Percentiles rank a stretch among this genome's conserved stretches.
Conservation (phyloP, 92 coral and sea anemone genomes). For the Nematostella vectensis region DNA sequence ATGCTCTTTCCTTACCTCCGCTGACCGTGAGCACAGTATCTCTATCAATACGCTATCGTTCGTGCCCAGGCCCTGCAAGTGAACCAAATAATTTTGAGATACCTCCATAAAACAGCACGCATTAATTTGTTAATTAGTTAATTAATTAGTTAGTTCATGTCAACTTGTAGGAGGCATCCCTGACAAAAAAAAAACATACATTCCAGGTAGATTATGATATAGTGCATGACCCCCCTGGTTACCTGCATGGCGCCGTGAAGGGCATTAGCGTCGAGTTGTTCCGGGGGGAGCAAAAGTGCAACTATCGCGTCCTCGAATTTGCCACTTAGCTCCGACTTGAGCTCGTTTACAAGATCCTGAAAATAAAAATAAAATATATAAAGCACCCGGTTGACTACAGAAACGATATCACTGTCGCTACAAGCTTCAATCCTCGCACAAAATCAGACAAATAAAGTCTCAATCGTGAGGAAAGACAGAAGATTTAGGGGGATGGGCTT, state of each 20-base stretch:
- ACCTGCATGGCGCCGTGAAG: slow-evolving; percentile 78
- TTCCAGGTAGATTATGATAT: no score
- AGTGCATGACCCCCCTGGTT: no score
- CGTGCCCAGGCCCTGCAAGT: slow-evolving; percentile 63
- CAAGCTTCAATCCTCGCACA: not conserved
- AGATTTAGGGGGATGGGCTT: no score
- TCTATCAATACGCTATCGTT: slow-evolving; percentile 59
- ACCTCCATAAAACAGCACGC: no score
- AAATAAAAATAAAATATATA: no score
- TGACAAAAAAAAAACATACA: no score
- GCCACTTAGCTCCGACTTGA: slow-evolving; percentile 74
- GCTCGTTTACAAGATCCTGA: slow-evolving; percentile 75
- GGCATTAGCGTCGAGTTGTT: slow-evolving; percentile 44
- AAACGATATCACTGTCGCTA: not conserved
- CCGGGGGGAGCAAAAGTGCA: slow-evolving; percentile 53
- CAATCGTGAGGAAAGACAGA: no score
- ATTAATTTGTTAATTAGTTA: no score
- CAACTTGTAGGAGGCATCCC: no score
- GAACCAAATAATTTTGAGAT: no score
- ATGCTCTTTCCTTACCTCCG: slow-evolving; percentile 35
- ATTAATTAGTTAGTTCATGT: no score
- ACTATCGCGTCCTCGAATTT: slow-evolving; percentile 66
- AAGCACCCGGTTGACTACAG: not conserved
- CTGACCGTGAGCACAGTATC: slow-evolving; percentile 60
- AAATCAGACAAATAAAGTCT: not conserved